Evolutionary conservation across 2,797 vertebrate genomes (phyloP).

Genomic region (Pachyuromys duprasi): DNA sequence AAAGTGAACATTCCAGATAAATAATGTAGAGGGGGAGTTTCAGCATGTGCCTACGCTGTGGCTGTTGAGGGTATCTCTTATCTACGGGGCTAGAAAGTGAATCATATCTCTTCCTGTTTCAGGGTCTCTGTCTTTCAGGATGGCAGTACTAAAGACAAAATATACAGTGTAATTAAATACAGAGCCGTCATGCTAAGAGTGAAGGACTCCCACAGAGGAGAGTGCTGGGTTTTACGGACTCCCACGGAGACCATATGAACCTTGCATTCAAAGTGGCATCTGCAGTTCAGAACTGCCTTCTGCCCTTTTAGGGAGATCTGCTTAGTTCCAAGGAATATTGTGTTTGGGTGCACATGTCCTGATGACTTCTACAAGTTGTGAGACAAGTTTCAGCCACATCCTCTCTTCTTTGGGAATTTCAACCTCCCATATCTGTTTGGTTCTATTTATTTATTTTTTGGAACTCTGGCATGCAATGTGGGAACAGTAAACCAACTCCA

Average conservation of each 20-base stretch:
- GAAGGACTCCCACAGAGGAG: constrained; percentile 77
- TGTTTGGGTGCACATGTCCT: constrained; percentile 36
- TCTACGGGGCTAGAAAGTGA: constrained; percentile 68
- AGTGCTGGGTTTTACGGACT: constrained; percentile 75
- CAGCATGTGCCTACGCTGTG: constrained; percentile 75
- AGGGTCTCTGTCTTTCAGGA: constrained; percentile 39
- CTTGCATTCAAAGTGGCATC: constrained; percentile 75
- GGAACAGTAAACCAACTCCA: too few species aligned
- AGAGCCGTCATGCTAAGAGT: constrained; percentile 73
- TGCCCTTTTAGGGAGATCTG: constrained; percentile 57
- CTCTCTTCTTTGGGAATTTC: neutral
- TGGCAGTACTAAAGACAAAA: constrained; percentile 79
- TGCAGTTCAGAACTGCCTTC: constrained; percentile 72
- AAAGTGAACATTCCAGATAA: constrained; percentile 85
- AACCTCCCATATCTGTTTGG: neutral
- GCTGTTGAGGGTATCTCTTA: constrained; percentile 76
- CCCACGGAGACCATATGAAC: constrained; percentile 80
- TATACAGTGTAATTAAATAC: constrained; percentile 84
- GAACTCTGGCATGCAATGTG: neutral
- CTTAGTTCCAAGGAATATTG: constrained; percentile 64
- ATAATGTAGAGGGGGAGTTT: constrained; percentile 84
- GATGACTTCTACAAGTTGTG: neutral
- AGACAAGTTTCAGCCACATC: constrained; percentile 2
- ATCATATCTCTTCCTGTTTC: constrained; percentile 55
- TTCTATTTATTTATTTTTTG: neutral